A percentile compares a stretch with the other conserved stretches of the same genome.
Conservation (phyloP, 2,797 vertebrate species). For the Epinephelus coioides region DNA sequence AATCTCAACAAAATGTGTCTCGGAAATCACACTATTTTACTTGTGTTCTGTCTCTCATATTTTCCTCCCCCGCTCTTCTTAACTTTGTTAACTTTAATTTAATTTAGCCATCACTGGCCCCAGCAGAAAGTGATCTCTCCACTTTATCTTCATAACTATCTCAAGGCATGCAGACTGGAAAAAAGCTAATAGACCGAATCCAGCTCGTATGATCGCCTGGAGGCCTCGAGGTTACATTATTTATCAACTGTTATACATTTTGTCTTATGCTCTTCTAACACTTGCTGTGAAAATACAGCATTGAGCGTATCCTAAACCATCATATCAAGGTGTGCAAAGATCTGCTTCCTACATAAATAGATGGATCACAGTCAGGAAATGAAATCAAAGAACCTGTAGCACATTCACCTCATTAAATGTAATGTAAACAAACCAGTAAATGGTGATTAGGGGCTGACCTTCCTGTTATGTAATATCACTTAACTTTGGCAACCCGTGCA, state of each 20-base stretch:
- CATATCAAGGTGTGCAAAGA: neutral
- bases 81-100: constrained; percentile 46
- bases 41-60: constrained; percentile 4
- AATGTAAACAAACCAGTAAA: constrained; percentile 19
- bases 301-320: neutral
- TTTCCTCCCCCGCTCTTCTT: constrained; percentile 11
- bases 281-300: neutral
- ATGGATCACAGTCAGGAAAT: neutral
- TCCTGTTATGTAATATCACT: constrained; percentile 24
- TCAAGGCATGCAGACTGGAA: neutral
- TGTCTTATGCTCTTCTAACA: neutral
- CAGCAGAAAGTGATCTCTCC: constrained; percentile 29
- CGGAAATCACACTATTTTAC: neutral
- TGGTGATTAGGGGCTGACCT: neutral
- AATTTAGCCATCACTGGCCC: constrained; percentile 12
- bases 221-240: neutral
- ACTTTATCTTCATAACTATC: constrained; percentile 24
- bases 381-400: neutral
- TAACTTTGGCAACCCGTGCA: constrained; percentile 19
- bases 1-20: neutral
- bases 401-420: neutral
- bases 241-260: neutral
- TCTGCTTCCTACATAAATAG: neutral
- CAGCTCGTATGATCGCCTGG: neutral
- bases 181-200: constrained; percentile 8